These are phyloP conservation scores for Sula dactylatra DNA, from an alignment of 2,113 vertebrate species.

Conservation along the genomic window DNA sequence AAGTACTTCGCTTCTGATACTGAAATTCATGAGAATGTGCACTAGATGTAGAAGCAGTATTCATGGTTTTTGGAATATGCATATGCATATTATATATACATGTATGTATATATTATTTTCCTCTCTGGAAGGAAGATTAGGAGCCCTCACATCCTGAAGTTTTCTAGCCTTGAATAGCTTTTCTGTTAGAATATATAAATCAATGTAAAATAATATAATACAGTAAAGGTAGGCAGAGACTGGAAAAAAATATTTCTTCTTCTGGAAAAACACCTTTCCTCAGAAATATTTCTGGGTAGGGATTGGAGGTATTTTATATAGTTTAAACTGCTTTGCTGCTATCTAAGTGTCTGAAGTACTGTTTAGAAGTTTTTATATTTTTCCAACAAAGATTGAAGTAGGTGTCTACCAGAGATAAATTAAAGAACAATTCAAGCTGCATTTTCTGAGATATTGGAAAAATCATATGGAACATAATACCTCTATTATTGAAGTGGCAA, in stretches of 20 bases:
- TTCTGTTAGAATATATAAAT: neutral
- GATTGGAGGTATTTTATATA: neutral
- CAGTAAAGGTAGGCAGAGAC: neutral
- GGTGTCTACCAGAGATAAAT: neutral
- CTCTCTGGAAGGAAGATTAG: neutral
- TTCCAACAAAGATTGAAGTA: neutral
- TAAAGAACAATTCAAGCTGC: neutral
- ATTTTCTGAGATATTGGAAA: neutral
- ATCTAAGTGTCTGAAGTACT: neutral
- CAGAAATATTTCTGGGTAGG: neutral
- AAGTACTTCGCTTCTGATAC: neutral
- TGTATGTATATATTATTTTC: neutral
- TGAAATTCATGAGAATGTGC: neutral
- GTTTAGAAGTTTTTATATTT: neutral
- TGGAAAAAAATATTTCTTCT: neutral
- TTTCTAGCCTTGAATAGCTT: neutral
- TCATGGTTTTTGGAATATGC: neutral
- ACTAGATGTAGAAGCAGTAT: neutral
- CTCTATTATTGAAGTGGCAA: neutral
- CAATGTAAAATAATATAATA: neutral
- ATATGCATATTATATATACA: neutral
- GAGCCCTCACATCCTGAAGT: neutral
- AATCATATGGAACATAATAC: neutral
- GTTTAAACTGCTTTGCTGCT: neutral
- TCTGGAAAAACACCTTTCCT: neutral